Base-by-base conservation (phyloP, 1,140 invertebrate genomes). In the Sipha flava region DNA sequence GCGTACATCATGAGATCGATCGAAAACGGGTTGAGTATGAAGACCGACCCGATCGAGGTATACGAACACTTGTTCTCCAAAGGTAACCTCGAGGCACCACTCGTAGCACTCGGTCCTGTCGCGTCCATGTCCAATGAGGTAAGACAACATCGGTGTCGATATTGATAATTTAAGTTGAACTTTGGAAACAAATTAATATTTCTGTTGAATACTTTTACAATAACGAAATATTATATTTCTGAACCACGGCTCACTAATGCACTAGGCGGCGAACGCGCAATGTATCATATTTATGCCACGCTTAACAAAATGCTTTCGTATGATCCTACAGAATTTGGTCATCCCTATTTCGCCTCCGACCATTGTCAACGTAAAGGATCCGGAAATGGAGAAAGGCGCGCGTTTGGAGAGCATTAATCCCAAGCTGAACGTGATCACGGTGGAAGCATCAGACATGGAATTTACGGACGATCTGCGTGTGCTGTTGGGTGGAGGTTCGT, bases 11-110 rank as follows among this genome's bases (percentile, higher is more conserved):
- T 77, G 73, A 59, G 10, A 54, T 37, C 47, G 18, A 77, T 77
- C 7, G 73, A 77, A 29, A 54, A 59, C 34, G 73, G 73, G 6
- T 18, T 57, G 14, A 73, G 45, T 16, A 37, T 77, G 73, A 77
- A 59, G 10, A 73, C 45, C 2, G 70, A 73, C 29, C 70, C 70
- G 1, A 73, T 73, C 6, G 23, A 77, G 59, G 45, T 77, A 3
- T 77, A 77, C 16, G 73, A 77, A 57, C 73, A 77, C 16, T 57
- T 77, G 14, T 77, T 77, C 43, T 59, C 73, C n/a, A 77, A 43
- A 43, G 73, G 73, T 2, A 77, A 59, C 14, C 26, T 18, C 3
- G 73, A 77, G 0, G 73, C 73, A 10, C 73, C 73, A 26, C 52
- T 77, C 1, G 73, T 77, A 10, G 21, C 34, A 7, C 2, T 77